Evolutionary conservation across 2,797 vertebrate genomes (phyloP).

Genomic region (Micrastur ruficollis): DNA sequence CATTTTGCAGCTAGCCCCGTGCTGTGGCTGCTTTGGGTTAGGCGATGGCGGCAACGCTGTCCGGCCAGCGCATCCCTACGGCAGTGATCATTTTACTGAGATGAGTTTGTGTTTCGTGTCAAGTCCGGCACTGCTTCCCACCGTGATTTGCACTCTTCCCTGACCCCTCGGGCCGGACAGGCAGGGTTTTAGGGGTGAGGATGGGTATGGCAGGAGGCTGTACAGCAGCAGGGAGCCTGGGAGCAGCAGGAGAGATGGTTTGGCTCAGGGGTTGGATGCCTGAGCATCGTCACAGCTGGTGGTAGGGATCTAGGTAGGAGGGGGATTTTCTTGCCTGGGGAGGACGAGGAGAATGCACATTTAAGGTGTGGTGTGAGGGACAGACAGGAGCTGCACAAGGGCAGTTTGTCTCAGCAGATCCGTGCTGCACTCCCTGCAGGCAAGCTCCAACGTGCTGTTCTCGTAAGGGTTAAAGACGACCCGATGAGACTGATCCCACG

Average conservation of each 20-base stretch:
- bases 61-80: rapidly evolving
- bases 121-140: background rate
- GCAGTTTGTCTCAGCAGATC: background rate
- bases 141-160: background rate
- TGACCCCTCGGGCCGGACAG: background rate
- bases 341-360: background rate
- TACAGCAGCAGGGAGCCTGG: rapidly evolving
- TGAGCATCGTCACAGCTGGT: rapidly evolving
- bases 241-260: background rate
- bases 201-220: too few relatives aligned
- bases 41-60: background rate
- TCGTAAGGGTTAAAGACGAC: background rate
- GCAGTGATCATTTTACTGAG: background rate
- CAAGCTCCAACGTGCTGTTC: rapidly evolving
- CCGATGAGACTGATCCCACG: background rate
- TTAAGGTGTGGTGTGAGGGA: background rate
- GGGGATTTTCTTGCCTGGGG: background rate
- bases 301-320: background rate
- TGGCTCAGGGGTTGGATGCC: background rate
- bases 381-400: background rate
- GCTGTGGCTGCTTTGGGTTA: background rate
- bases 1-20: background rate
- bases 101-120: background rate
- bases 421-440: rapidly evolving
- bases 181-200: background rate